Evolutionary conservation across 2,888 invertebrate species (phyloP).

Genomic region (Dusona sp.): DNA sequence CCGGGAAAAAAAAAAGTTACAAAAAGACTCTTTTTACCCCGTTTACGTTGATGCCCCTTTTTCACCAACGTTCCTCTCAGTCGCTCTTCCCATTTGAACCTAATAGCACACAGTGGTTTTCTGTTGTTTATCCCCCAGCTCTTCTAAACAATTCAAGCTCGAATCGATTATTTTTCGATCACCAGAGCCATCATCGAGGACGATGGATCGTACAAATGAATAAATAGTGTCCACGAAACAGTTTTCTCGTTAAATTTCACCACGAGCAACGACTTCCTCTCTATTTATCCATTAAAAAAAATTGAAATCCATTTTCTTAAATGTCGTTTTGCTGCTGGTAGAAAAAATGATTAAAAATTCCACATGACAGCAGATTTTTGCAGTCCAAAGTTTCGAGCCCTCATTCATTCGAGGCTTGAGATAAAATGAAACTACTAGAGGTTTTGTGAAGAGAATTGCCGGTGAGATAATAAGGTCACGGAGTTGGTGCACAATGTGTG

Average conservation of each 20-base stretch:
- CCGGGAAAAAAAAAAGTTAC: slow-evolving; percentile 24
- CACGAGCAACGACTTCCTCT: background rate
- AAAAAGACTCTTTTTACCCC: slow-evolving; percentile 28
- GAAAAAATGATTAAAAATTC: background rate
- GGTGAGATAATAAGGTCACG: slow-evolving; percentile 28
- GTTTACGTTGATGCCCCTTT: slow-evolving; percentile 39
- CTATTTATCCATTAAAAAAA: background rate
- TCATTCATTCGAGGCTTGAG: background rate
- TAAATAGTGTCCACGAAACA: background rate
- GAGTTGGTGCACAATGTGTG: slow-evolving; percentile 6
- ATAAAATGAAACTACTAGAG: background rate
- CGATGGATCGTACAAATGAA: background rate
- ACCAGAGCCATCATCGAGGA: background rate
- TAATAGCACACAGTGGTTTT: slow-evolving; percentile 8
- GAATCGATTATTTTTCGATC: background rate
- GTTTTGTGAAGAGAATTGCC: background rate
- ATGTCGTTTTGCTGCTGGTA: background rate
- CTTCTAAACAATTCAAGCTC: background rate
- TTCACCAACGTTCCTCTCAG: slow-evolving; percentile 14
- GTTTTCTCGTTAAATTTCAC: background rate
- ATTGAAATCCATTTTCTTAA: too few species aligned
- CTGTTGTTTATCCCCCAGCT: background rate
- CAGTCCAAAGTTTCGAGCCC: background rate
- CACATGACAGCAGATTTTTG: background rate
- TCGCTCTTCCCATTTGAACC: background rate